These are phyloP conservation scores for Eretmocerus hayati DNA, from an alignment of 2,888 invertebrate genomes.

Conservation along the genomic window DNA sequence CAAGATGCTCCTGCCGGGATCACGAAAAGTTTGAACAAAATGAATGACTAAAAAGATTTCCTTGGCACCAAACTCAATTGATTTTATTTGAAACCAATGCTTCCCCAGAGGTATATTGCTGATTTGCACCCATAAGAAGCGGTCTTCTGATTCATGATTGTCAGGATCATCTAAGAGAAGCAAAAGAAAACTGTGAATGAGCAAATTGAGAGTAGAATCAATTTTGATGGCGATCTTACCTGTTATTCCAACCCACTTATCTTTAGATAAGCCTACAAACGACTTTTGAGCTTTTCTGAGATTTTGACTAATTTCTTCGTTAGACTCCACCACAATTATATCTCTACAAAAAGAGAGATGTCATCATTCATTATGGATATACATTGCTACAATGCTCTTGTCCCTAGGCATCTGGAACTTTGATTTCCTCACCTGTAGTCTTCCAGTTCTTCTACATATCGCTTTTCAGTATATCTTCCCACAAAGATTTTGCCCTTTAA, in stretches of 20 bases:
- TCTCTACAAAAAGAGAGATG: conserved; percentile 26
- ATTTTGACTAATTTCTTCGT: conserved; percentile 25
- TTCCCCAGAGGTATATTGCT: conserved; percentile 31
- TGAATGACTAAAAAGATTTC: conserved; percentile 30
- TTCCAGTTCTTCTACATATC: conserved; percentile 28
- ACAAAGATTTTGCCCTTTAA: conserved; percentile 28
- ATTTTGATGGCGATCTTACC: conserved; percentile 1
- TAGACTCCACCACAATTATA: conserved; percentile 28
- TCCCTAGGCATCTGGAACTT: neutral
- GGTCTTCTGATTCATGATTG: conserved; percentile 13
- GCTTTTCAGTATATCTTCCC: conserved; percentile 31
- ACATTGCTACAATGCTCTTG: neutral
- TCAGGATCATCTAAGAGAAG: conserved; percentile 19
- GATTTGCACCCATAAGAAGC: conserved; percentile 32
- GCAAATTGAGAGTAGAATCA: neutral
- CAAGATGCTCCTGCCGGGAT: conserved; percentile 19
- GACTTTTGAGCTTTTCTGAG: conserved; percentile 22
- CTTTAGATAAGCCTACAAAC: conserved; percentile 2
- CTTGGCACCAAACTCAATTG: conserved; percentile 25
- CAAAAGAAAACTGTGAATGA: conserved; percentile 1
- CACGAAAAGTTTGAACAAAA: conserved; percentile 26
- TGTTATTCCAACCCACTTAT: conserved; percentile 17
- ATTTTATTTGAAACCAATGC: conserved; percentile 35
- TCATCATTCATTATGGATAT: conserved; percentile 1
- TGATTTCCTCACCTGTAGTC: conserved; percentile 28